phyloP scores from a whole-genome alignment of 2,888 invertebrate genomes.

The Erannis defoliaria region DNA sequence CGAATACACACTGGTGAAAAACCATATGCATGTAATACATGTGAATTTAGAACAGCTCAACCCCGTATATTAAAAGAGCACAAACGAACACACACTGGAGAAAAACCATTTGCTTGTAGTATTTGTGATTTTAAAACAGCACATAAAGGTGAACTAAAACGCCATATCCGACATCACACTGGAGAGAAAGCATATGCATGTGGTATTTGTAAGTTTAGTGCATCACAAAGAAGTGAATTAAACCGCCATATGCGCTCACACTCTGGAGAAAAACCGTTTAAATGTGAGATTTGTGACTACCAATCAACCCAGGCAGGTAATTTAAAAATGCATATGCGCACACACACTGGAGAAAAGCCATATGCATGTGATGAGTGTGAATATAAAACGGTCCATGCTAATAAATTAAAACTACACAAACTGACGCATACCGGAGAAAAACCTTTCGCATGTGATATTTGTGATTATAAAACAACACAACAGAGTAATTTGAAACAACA shows the following conservation, averaged over 20 bases:
- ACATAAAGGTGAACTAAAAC: neutral
- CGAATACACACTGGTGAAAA: neutral
- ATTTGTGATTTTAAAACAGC: neutral
- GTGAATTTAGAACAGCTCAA: neutral
- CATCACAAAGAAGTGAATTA: neutral
- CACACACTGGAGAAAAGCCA: neutral
- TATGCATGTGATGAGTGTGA: conserved; percentile 1
- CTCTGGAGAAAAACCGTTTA: neutral
- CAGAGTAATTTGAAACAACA: conserved; percentile 2
- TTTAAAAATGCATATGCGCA: neutral
- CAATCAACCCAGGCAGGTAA: neutral
- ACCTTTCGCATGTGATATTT: neutral
- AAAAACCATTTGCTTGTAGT: neutral
- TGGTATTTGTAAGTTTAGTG: neutral
- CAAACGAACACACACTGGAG: neutral
- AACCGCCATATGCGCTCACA: neutral
- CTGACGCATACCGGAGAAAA: neutral
- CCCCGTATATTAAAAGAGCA: neutral
- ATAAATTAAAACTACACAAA: neutral
- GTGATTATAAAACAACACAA: neutral
- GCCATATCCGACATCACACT: neutral
- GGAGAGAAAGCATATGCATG: neutral
- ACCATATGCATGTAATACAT: neutral
- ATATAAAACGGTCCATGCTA: neutral
- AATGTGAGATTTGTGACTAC: neutral